Conservation (phyloP, 2,113 vertebrate genomes). For the Pogonocichla stellata region DNA sequence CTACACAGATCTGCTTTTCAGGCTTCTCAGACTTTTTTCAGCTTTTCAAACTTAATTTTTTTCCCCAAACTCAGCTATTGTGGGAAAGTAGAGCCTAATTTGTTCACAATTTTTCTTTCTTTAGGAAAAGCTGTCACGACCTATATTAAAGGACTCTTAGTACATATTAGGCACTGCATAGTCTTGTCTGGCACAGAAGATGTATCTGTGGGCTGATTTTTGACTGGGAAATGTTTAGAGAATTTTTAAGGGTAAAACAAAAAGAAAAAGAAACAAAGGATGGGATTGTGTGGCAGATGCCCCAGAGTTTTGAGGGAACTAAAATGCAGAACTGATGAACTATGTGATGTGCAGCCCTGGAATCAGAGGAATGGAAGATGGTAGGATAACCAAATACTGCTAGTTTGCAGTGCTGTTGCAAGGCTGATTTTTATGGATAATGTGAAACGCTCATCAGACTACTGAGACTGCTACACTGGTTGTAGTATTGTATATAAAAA, state of each 20-base stretch:
- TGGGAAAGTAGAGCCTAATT: constrained; percentile 1
- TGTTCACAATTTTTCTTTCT: background rate
- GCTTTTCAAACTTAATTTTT: background rate
- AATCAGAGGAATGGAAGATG: background rate
- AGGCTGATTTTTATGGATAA: background rate
- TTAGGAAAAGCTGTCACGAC: background rate
- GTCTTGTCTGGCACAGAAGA: background rate
- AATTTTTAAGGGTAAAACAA: background rate
- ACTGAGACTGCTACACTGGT: background rate
- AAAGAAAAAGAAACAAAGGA: background rate
- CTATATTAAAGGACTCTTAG: background rate
- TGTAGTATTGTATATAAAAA: background rate
- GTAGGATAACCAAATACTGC: background rate
- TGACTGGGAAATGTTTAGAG: background rate
- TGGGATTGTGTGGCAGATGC: background rate
- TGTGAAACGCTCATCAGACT: background rate
- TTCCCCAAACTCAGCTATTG: background rate
- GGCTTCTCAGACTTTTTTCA: background rate
- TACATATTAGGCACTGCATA: background rate
- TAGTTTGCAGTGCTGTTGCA: accelerated
- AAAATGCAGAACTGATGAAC: background rate
- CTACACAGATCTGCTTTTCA: constrained; percentile 4
- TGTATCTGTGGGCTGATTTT: background rate
- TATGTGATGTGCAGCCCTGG: background rate
- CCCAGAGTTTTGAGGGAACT: background rate